These are phyloP conservation scores for Caiman crocodilus DNA, from an alignment of 2,797 vertebrate species.

Conservation along the genomic window DNA sequence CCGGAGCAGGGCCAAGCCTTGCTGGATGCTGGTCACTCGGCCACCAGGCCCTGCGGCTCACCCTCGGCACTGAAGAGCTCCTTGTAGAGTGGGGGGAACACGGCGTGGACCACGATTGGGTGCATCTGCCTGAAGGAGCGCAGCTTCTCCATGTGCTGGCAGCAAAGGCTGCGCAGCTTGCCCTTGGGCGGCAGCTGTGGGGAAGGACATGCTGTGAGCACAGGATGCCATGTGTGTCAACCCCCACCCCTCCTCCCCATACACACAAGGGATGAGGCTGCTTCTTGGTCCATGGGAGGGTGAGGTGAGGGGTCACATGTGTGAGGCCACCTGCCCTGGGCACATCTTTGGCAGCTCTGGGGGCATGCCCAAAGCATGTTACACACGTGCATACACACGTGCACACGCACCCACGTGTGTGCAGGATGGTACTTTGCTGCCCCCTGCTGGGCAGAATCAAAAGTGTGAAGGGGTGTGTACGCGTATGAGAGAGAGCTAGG, in stretches of 20 bases:
- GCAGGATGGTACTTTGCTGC: no score
- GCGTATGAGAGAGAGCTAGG: no score
- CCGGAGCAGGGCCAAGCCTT: background rate
- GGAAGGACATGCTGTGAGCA: background rate
- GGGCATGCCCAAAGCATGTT: background rate
- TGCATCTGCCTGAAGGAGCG: conserved; percentile 76
- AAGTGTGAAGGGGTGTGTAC: no score
- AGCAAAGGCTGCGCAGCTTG: conserved; percentile 77
- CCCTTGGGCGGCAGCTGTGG: conserved; percentile 75
- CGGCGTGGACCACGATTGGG: conserved; percentile 71
- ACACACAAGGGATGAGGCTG: no score
- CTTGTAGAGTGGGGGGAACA: conserved; percentile 91
- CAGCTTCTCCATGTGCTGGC: conserved; percentile 80
- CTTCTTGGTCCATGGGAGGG: no score
- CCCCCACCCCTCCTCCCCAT: background rate
- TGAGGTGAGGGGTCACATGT: background rate
- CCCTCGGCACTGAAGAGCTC: conserved; percentile 90
- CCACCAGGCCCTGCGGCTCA: conserved; percentile 65
- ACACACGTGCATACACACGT: no score
- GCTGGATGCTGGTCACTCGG: background rate
- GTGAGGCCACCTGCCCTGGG: background rate
- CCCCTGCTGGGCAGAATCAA: no score
- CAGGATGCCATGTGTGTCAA: background rate
- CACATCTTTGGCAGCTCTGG: background rate
- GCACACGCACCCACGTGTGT: no score